Evolutionary conservation across 2,797 vertebrate species (phyloP), one percentile per base, ranked within the genome.

Genomic region (Xenentodon cancila): DNA sequence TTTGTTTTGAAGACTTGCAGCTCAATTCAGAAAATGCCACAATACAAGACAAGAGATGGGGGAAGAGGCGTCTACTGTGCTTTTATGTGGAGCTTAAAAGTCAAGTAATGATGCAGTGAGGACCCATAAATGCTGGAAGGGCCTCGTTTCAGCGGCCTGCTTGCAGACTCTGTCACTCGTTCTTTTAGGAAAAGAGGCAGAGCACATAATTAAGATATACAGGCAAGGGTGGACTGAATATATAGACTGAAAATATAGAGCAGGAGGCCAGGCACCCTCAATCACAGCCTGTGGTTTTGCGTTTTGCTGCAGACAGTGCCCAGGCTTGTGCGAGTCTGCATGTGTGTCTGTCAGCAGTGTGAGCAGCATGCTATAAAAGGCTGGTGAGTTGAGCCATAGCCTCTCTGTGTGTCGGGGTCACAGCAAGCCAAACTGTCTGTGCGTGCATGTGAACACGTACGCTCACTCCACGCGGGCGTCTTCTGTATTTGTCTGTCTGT

Each of bases 161-260:
- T 50, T 13, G 53, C 66, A 53, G 59, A 74, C 82, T 84, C 73
- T 34, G 75, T 73, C 74, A 74, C 73, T 61, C 74, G 79, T 81
- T 88, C 82, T 85, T 86, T 83, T 75, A 87, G 81, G 76, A 87
- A 84, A 85, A 85, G 80, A 90, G 82, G 67, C 82, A 75, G 77
- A 91, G 92, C 88, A 89, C 92, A 92, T 93, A 92, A 93, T 93
- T 93, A 92, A 92, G 86, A 91, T 86, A 91, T 88, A 91, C 82
- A 83, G 81, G 78, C 73, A 37, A 76, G 74, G 78, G 78, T 86
- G 74, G 84, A 85, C 88, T 86, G 90, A 93, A 92, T 92, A 92
- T 94, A 88, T 91, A 91, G 88, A 88, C 90, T 83, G 87, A 92
- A 93, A 93, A 87, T 93, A 93, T 88, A 94, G 92, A 89, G 89